A percentile compares a stretch with the other conserved stretches of the same genome.
Evolutionary conservation across 2,113 vertebrate species (phyloP).

Genomic region (Girardinichthys multiradiatus): DNA sequence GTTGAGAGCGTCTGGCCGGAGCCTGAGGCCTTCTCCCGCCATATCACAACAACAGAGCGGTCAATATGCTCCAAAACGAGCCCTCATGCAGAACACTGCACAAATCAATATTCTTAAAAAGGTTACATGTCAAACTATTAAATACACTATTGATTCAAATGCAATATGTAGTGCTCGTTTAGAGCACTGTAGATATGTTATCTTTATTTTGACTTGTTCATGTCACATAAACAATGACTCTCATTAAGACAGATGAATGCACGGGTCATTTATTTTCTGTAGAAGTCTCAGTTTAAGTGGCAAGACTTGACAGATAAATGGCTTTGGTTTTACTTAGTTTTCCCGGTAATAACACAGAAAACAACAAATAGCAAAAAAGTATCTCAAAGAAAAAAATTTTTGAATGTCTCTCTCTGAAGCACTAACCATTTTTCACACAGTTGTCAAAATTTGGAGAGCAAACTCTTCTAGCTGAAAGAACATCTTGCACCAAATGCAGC

Average conservation of each 20-base stretch:
- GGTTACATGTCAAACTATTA: constrained; percentile 85
- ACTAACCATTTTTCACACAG: constrained; percentile 56
- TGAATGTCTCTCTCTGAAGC: constrained; percentile 56
- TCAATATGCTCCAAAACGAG: constrained; percentile 82
- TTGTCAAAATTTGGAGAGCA: constrained; percentile 62
- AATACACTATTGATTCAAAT: constrained; percentile 79
- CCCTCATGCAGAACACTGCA: constrained; percentile 73
- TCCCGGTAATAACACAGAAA: constrained; percentile 22
- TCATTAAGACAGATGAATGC: constrained; percentile 37
- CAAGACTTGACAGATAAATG: constrained; percentile 49
- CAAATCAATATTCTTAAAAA: constrained; percentile 84
- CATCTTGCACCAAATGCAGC: constrained; percentile 50
- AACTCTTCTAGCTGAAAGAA: constrained; percentile 41
- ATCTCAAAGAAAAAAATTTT: constrained; percentile 56
- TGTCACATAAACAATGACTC: constrained; percentile 32
- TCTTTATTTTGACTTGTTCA: constrained; percentile 47
- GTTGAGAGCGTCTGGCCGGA: constrained; percentile 75
- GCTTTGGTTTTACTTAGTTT: constrained; percentile 41
- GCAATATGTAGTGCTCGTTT: constrained; percentile 62
- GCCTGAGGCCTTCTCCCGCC: constrained; percentile 71
- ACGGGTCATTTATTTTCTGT: constrained; percentile 33
- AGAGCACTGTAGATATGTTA: constrained; percentile 69
- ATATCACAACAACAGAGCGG: constrained; percentile 80
- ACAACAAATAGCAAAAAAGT: constrained; percentile 44
- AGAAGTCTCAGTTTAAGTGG: constrained; percentile 32